Evolutionary conservation across 2,888 invertebrate species (phyloP), one percentile per base, ranked within the genome.

Genomic region (Zygothrica quintamaculata): DNA sequence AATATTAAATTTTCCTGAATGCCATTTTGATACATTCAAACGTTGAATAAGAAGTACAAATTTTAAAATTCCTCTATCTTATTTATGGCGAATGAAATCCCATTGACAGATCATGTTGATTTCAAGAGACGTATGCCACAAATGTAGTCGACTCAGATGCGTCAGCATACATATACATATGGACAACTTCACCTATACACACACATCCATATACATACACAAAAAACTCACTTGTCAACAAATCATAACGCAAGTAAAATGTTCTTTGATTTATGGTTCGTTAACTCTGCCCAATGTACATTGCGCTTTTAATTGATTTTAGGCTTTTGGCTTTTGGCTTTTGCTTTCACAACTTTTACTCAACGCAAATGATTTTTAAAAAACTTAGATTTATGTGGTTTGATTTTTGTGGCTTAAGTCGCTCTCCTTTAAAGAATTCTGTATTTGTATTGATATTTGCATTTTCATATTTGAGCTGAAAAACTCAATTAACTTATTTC

Each of bases 271-370:
- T 66, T 76, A 60, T 58, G 67, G 57, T 29, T 44, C 31, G 25
- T 53, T 60, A 50, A 29, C 18, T 44, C 31, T 25, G 8, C 8
- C 26, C 8, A 7, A 37, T 37, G 9, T 46, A 31, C 50, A 62
- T 59, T 62, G 57, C 60, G 59, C 34, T 47, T 66, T 72, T 78
- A 75, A 85, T 79, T 78, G 76, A 68, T 74, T 64, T 59, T 2
- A 29, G 43, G 13, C 51, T 60, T 66, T 47, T 34, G 44, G 15
- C 26, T 64, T 59, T 2, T 31, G 43, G 13, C 51, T 60, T 66
- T 47, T 34, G 44, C 13, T 31, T 46, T 36, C 42, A 8, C 37
- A 31, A 43, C 9, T 15, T 2, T 61, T 18, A n/a, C 16, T 7
- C 22, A 40, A 5, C 1, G 40, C 4, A 18, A n/a, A n/a, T n/a